phyloP scores from a whole-genome alignment of 1,140 invertebrate genomes.

The Meloidogyne hapla region DNA sequence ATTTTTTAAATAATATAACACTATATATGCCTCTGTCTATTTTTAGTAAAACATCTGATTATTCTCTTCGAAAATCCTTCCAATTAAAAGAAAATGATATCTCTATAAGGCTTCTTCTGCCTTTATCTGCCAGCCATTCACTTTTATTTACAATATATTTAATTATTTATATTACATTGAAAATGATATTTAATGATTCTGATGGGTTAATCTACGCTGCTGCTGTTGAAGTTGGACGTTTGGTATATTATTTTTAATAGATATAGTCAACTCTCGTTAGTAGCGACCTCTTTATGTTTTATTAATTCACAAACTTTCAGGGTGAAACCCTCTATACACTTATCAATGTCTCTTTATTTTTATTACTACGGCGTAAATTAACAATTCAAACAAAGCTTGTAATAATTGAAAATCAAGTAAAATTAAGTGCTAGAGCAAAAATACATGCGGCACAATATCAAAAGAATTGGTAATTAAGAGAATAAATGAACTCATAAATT shows the following conservation, averaged over 20 bases:
- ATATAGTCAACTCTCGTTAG: no score
- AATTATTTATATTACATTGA: not conserved
- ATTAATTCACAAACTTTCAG: no score
- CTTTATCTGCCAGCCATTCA: not conserved
- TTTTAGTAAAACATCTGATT: not conserved
- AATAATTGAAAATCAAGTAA: not conserved
- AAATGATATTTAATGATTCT: not conserved
- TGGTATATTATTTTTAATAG: not conserved
- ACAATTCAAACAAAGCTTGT: not conserved
- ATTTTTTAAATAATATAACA: no score
- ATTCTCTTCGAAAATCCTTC: not conserved
- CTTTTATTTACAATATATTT: not conserved
- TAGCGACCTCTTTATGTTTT: no score
- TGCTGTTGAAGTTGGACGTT: not conserved
- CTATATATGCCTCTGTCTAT: not conserved
- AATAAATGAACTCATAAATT: no score
- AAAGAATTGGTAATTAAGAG: not conserved
- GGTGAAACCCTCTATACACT: not conserved
- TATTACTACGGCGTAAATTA: not conserved
- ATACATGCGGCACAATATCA: not conserved
- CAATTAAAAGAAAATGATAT: conserved; percentile 6
- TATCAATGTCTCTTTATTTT: not conserved
- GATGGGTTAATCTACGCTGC: not conserved
- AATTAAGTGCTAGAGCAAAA: not conserved
- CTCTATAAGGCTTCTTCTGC: not conserved